These are phyloP conservation scores for Cetonia aurata DNA, from an alignment of 2,888 invertebrate species.

Conservation along the genomic window DNA sequence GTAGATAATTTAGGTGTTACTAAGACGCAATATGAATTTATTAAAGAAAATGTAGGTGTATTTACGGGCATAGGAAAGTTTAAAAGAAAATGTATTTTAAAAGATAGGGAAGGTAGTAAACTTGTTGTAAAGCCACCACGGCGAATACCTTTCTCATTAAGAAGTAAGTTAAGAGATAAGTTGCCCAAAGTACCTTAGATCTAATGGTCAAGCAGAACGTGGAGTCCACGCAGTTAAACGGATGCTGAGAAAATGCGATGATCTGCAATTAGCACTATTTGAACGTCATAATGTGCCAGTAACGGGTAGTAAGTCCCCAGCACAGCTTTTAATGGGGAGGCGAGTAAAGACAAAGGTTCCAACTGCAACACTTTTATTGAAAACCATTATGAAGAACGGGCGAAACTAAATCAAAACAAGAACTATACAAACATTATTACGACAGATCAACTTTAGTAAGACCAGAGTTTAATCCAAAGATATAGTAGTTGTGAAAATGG, in stretches of 20 bases:
- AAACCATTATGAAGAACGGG: background rate
- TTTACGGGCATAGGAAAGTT: conserved; percentile 37
- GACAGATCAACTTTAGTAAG: conserved; percentile 8
- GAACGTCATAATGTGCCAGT: conserved; percentile 19
- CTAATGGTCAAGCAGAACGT: conserved; percentile 14
- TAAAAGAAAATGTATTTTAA: conserved; percentile 1
- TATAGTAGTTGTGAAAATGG: background rate
- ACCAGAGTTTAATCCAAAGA: conserved; percentile 14
- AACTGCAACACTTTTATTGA: background rate
- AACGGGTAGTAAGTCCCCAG: background rate
- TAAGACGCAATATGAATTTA: no score
- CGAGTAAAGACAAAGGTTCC: conserved; percentile 8
- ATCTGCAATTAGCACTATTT: conserved; percentile 25
- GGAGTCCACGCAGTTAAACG: conserved; percentile 13
- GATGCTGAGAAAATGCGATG: conserved; percentile 22
- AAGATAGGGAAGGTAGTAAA: conserved; percentile 13
- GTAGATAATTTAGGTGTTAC: no score
- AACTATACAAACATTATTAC: conserved; percentile 12
- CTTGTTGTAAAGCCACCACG: conserved; percentile 34
- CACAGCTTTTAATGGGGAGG: conserved; percentile 8
- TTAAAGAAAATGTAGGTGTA: conserved; percentile 16
- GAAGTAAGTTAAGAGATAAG: conserved; percentile 30
- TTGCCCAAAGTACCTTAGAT: conserved; percentile 23
- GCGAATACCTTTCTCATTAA: conserved; percentile 32
- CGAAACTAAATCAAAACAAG: background rate